Conservation (phyloP, 2,113 vertebrate genomes). For the Pollimyrus isidori region DNA sequence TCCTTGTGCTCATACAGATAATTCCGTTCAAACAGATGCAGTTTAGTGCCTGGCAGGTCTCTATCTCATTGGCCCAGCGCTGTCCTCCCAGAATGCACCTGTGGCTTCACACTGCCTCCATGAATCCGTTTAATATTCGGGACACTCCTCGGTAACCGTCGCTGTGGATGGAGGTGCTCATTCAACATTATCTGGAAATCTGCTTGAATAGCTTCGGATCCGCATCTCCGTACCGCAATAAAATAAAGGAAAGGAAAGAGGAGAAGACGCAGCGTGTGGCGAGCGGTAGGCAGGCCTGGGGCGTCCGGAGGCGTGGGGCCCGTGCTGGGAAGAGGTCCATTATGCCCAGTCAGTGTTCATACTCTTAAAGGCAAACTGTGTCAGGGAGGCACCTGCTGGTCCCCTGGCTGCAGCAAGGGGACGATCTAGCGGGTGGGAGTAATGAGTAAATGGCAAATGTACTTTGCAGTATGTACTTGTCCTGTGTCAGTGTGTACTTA, state of each 20-base stretch:
- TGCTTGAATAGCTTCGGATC: background rate
- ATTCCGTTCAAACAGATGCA: conserved; percentile 27
- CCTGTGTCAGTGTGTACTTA: background rate
- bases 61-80: background rate
- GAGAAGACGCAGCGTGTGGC: background rate
- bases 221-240: background rate
- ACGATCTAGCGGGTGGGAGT: background rate
- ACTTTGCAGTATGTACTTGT: background rate
- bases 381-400: background rate
- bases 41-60: background rate
- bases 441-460: too few relatives aligned
- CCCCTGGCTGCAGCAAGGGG: background rate
- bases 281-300: background rate
- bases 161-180: background rate
- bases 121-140: conserved; percentile 37
- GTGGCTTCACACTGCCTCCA: conserved; percentile 11
- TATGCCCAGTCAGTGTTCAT: background rate
- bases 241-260: background rate
- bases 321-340: background rate
- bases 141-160: conserved; percentile 18
- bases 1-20: conserved; percentile 40
- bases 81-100: background rate
- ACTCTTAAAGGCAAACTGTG: background rate
- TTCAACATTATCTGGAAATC: background rate
- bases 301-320: background rate